Evolutionary conservation across 2,113 vertebrate species (phyloP).

Genomic region (Emydura subglobosa): DNA sequence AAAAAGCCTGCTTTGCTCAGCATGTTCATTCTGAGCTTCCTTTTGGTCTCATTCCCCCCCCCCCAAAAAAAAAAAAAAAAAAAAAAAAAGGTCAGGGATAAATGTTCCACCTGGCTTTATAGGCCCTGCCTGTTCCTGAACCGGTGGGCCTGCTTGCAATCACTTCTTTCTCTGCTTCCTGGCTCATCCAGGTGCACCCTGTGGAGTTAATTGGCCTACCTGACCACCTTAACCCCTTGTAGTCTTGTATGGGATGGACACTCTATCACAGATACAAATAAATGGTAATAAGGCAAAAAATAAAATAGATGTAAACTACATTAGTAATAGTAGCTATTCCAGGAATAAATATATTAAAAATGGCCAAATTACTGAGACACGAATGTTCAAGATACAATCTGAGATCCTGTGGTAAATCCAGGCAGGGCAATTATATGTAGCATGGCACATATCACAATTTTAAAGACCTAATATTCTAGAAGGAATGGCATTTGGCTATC

Average conservation of each 20-base stretch:
- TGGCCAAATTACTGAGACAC: neutral
- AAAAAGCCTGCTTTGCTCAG: neutral
- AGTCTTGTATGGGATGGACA: neutral
- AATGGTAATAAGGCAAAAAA: conserved; percentile 8
- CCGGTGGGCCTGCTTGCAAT: neutral
- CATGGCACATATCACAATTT: neutral
- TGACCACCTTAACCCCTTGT: neutral
- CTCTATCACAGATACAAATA: neutral
- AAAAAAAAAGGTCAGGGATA: no score
- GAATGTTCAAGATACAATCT: conserved; percentile 41
- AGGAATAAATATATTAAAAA: conserved; percentile 40
- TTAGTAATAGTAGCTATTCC: conserved; percentile 6
- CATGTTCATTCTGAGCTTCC: neutral
- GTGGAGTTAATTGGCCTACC: neutral
- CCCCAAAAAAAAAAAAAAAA: no score
- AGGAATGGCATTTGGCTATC: conserved; percentile 20
- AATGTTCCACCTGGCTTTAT: neutral
- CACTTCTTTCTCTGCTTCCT: neutral
- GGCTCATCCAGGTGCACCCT: neutral
- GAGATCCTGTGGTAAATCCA: conserved; percentile 34
- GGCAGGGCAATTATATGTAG: neutral
- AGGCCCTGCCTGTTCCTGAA: neutral
- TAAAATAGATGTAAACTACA: conserved; percentile 1
- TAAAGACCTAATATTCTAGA: neutral
- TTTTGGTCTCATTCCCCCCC: neutral